Evolutionary conservation across 2,113 vertebrate species (phyloP).

Genomic region (Illadopsis cleaveri): DNA sequence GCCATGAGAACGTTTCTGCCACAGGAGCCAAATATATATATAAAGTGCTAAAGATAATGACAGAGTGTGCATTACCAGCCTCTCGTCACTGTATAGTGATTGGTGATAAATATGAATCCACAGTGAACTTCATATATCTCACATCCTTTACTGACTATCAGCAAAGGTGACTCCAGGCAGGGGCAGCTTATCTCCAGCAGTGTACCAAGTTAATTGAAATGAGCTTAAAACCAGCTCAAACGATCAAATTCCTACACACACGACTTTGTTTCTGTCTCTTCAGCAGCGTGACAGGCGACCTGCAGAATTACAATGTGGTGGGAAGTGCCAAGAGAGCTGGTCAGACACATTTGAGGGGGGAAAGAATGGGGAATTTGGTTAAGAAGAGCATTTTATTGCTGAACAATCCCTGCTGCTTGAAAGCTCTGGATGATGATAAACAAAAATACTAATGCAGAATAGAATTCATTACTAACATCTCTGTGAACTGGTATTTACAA

Average conservation of each 20-base stretch:
- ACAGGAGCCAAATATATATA: slow-evolving; percentile 54
- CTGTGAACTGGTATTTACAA: background rate
- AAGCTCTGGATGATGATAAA: background rate
- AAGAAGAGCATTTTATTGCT: background rate
- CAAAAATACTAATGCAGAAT: background rate
- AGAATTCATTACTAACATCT: background rate
- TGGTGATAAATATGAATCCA: background rate
- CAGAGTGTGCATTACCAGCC: slow-evolving; percentile 50
- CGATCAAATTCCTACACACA: background rate
- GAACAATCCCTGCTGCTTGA: background rate
- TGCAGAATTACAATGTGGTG: background rate
- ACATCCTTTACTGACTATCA: background rate
- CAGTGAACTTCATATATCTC: background rate
- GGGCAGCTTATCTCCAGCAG: slow-evolving; percentile 21
- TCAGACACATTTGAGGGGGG: background rate
- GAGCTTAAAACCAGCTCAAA: slow-evolving; percentile 44
- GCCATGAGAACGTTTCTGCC: slow-evolving; percentile 35
- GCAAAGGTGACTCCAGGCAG: slow-evolving; percentile 51
- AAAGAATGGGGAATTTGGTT: background rate
- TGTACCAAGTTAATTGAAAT: slow-evolving; percentile 55
- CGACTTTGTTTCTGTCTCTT: background rate
- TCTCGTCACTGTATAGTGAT: background rate
- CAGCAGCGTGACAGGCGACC: background rate
- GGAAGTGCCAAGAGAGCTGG: background rate
- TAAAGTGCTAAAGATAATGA: slow-evolving; percentile 66